Percentiles rank a stretch among this genome's conserved stretches.
These are phyloP conservation scores for Dreissena rostriformis DNA, from an alignment of 1,140 invertebrate genomes.

Conservation along the genomic window DNA sequence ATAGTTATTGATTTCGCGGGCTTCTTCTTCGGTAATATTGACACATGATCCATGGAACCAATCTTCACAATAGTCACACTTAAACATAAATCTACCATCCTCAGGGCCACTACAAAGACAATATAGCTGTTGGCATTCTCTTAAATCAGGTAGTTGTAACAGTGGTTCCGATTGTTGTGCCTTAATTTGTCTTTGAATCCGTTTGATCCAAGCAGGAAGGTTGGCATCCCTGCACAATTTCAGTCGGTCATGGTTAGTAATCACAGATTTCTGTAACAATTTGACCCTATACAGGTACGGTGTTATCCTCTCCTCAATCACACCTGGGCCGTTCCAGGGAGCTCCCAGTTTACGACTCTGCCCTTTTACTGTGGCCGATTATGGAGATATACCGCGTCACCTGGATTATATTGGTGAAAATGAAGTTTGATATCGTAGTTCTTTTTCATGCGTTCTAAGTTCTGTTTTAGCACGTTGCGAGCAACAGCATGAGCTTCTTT, in stretches of 20 bases:
- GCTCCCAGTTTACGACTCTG: slow-evolving; percentile 35
- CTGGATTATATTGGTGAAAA: slow-evolving; percentile 20
- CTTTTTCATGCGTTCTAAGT: slow-evolving; percentile 4
- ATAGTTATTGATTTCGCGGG: too few relatives aligned
- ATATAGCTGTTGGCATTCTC: too few relatives aligned
- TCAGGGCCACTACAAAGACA: too few relatives aligned
- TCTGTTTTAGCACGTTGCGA: background rate
- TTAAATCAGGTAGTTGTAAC: too few relatives aligned
- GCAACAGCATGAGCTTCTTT: slow-evolving; percentile 16
- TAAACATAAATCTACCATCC: too few relatives aligned
- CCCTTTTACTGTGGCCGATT: slow-evolving; percentile 10
- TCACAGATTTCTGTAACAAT: background rate
- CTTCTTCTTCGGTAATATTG: too few relatives aligned
- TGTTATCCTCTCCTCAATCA: background rate
- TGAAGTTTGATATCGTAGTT: slow-evolving; percentile 25
- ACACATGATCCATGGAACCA: too few relatives aligned
- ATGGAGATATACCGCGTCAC: slow-evolving; percentile 12
- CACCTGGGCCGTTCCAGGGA: slow-evolving; percentile 34
- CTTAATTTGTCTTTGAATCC: slow-evolving; percentile 9
- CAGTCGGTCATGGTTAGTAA: slow-evolving; percentile 12
- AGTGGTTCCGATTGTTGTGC: too few relatives aligned
- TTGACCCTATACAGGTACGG: background rate
- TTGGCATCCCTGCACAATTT: background rate
- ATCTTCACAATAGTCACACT: too few relatives aligned
- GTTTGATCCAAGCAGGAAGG: background rate